Evolutionary conservation across 2,113 vertebrate genomes (phyloP).

Genomic region (Heloderma charlesbogerti): DNA sequence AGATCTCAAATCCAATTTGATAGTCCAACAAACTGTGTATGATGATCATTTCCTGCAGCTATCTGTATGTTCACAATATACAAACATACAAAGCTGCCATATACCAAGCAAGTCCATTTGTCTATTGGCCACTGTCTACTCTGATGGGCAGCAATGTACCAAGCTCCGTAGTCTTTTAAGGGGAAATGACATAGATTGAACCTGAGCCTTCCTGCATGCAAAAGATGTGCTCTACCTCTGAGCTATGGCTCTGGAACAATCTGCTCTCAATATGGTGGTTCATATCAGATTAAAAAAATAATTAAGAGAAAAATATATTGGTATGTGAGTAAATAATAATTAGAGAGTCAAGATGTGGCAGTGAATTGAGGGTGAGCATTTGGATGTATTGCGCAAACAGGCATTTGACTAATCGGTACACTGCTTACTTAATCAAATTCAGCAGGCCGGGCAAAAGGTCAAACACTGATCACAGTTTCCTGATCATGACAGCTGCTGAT

Average conservation of each 20-base stretch:
- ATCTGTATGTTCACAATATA: not conserved
- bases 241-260: not conserved
- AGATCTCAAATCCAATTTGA: not conserved
- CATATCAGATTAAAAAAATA: not conserved
- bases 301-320: slow-evolving; percentile 24
- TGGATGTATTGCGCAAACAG: slow-evolving; percentile 52
- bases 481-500: slow-evolving; percentile 69
- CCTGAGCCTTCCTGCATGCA: not conserved
- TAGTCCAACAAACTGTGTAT: not conserved
- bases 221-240: too few relatives aligned
- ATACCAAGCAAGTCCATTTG: not conserved
- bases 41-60: not conserved
- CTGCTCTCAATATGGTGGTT: not conserved
- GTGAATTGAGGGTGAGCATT: slow-evolving; percentile 31
- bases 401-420: slow-evolving; percentile 68
- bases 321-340: slow-evolving; percentile 40
- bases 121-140: not conserved
- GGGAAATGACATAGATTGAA: not conserved
- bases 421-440: slow-evolving; percentile 80
- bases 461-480: slow-evolving; percentile 80
- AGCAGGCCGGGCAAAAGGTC: slow-evolving; percentile 76
- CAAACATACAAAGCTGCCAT: not conserved
- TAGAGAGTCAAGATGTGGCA: slow-evolving; percentile 9
- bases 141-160: not conserved
- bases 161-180: too few relatives aligned